These are phyloP conservation scores for Rhagonycha fulva DNA, from an alignment of 2,888 invertebrate species.

Conservation along the genomic window DNA sequence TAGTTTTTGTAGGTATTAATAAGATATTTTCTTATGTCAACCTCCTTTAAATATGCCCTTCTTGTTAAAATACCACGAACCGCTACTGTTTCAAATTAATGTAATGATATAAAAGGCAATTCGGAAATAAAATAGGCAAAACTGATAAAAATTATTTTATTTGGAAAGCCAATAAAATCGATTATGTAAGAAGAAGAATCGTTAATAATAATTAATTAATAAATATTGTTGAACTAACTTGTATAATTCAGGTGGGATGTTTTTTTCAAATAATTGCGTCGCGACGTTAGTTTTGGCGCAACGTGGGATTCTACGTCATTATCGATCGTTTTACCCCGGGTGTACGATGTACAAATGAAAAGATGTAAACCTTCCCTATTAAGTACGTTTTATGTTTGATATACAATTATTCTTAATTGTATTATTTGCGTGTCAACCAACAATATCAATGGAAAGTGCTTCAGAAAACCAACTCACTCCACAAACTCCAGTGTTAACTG, in stretches of 20 bases:
- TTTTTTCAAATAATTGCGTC: slow-evolving; percentile 7
- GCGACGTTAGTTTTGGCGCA: slow-evolving; percentile 20
- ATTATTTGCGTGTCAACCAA: background rate
- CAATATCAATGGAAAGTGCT: slow-evolving; percentile 34
- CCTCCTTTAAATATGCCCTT: too few species aligned
- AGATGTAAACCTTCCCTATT: slow-evolving; percentile 10
- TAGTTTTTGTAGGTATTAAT: too few species aligned
- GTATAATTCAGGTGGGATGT: background rate
- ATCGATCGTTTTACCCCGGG: slow-evolving; percentile 24
- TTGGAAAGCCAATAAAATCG: background rate
- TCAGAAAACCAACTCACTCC: slow-evolving; percentile 46
- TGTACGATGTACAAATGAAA: slow-evolving; percentile 7
- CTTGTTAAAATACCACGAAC: background rate
- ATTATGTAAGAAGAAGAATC: background rate
- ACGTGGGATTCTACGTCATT: slow-evolving; percentile 21
- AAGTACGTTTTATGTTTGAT: slow-evolving; percentile 11
- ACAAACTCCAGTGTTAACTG: slow-evolving; percentile 58
- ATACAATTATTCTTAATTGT: slow-evolving; percentile 11
- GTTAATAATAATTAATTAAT: too few species aligned
- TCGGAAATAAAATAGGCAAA: background rate
- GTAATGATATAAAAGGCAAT: too few species aligned
- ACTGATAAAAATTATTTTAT: background rate
- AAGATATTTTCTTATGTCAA: too few species aligned
- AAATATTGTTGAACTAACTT: background rate
- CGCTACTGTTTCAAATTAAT: background rate